These are phyloP conservation scores for Atta cephalotes DNA, from an alignment of 1,140 invertebrate genomes.

Conservation along the genomic window DNA sequence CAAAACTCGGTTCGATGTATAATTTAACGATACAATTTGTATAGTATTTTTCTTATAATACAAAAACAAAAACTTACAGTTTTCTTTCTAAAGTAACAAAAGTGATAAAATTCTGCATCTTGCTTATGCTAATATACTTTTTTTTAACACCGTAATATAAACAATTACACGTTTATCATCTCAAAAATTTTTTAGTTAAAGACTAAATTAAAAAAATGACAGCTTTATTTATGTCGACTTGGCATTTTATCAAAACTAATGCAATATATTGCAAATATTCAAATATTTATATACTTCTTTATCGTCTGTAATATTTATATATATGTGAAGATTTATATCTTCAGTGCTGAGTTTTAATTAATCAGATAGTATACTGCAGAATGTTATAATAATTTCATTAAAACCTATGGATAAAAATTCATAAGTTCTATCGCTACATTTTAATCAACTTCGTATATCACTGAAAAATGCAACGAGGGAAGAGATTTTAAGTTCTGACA, in stretches of 20 bases:
- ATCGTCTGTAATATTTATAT: slow-evolving; percentile 7
- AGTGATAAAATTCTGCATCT: neutral
- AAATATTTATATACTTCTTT: neutral
- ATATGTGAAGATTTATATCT: slow-evolving; percentile 1
- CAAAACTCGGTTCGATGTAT: neutral
- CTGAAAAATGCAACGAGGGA: neutral
- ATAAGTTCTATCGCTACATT: neutral
- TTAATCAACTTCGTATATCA: neutral
- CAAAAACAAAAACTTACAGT: neutral
- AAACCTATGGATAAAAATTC: neutral
- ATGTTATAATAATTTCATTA: neutral
- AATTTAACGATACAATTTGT: neutral
- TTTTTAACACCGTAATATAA: neutral
- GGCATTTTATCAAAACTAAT: neutral
- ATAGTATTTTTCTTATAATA: neutral
- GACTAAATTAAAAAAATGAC: neutral
- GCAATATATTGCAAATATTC: neutral
- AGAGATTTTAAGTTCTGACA: neutral
- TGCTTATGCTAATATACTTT: too few relatives aligned
- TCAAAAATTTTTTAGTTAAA: neutral
- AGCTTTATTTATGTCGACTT: neutral
- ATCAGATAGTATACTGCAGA: neutral
- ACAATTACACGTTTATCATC: neutral
- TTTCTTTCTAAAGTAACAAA: neutral
- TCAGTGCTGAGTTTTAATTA: slow-evolving; percentile 4